Conservation (phyloP, 2,113 vertebrate species). For the Neolamprologus sp. region DNA sequence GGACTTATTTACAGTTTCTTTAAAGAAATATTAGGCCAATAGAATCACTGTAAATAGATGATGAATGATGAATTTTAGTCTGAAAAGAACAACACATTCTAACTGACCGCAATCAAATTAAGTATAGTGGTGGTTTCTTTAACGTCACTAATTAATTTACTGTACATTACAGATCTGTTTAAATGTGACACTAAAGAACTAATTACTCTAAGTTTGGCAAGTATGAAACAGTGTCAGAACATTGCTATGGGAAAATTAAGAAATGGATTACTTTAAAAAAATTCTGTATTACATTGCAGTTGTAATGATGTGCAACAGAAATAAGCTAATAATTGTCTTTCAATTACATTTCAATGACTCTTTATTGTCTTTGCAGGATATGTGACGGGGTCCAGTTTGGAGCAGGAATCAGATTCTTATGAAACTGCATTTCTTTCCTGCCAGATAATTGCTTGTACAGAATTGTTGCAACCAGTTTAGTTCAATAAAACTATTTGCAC, state of each 20-base stretch:
- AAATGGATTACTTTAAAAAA: not conserved
- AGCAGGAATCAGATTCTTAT: slow-evolving; percentile 94
- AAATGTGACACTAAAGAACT: not conserved
- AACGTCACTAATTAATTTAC: not conserved
- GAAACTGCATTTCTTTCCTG: slow-evolving; percentile 21
- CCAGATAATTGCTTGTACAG: slow-evolving; percentile 24
- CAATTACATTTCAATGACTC: not conserved
- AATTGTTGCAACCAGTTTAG: not conserved
- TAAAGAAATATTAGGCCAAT: not conserved
- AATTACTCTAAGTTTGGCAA: not conserved
- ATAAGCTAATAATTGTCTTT: not conserved
- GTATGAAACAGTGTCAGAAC: not conserved
- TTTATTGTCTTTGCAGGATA: slow-evolving; percentile 71
- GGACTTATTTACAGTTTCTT: not conserved
- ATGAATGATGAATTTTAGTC: not conserved
- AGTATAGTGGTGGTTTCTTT: not conserved
- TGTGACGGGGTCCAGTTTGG: slow-evolving; percentile 96
- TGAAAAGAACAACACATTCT: not conserved
- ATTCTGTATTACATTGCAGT: not conserved
- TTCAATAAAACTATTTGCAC: slow-evolving; percentile 37
- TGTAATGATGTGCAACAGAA: not conserved
- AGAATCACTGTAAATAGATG: not conserved
- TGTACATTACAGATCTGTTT: not conserved
- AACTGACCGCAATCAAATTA: not conserved
- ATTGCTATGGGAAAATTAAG: not conserved